These are phyloP conservation scores for Mamestra brassicae DNA, from an alignment of 2,888 invertebrate species.

Conservation along the genomic window DNA sequence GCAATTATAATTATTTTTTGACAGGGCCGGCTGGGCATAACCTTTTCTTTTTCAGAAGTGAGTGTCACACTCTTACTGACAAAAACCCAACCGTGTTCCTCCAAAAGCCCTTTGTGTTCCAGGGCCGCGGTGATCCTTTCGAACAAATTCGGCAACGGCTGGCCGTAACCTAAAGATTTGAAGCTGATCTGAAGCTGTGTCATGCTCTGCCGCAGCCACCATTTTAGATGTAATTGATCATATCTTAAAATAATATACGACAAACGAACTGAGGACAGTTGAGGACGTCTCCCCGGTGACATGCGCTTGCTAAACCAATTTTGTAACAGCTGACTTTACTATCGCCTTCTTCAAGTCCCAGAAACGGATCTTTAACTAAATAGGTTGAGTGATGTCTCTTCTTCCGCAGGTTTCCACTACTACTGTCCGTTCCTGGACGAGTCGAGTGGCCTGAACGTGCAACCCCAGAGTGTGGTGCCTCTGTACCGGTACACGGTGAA, in stretches of 20 bases:
- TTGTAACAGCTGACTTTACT: neutral
- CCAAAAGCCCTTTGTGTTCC: no score
- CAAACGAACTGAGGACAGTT: neutral
- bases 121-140: no score
- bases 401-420: constrained; percentile 92
- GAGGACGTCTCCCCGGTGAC: no score
- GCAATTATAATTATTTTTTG: no score
- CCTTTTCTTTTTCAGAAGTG: no score
- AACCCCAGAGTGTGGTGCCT: constrained; percentile 91
- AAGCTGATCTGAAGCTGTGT: neutral
- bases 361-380: neutral
- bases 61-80: no score
- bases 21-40: neutral
- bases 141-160: no score
- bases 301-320: neutral
- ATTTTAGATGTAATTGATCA: no score
- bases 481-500: constrained; percentile 95
- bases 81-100: no score
- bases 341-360: neutral
- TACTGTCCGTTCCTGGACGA: constrained; percentile 93
- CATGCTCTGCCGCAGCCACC: no score
- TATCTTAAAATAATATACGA: no score
- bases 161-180: neutral
- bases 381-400: neutral
- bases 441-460: constrained; percentile 91